Base-by-base conservation (phyloP, 2,797 vertebrate species). In the Sebastes trivittatus region DNA sequence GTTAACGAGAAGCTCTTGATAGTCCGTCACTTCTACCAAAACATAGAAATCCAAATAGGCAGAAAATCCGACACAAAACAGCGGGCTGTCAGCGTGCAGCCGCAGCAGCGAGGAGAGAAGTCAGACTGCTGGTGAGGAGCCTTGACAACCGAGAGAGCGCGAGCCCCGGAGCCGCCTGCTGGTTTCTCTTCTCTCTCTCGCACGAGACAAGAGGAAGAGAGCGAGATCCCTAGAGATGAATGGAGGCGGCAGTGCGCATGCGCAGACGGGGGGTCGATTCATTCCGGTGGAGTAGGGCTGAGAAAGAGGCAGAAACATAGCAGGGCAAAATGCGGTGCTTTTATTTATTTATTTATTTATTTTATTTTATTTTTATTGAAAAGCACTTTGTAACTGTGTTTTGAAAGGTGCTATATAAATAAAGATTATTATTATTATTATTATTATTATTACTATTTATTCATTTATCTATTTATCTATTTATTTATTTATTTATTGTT, bases 241-340 rank as follows among this genome's bases (percentile, higher is more conserved):
- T 81, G 87, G 76, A 13, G 81, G 49, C 1, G 32, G 13, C 13
- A 75, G 60, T 87, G 93, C 94, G 95, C 95, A 95, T 27, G 94
- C 93, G 95, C 81, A 64, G 30, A 83, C 22, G 25, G 72, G 73
- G 7, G 73, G 6, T 80, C 75, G 69, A 81, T 85, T 94, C 88
- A 88, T 89, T 92, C 89, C 89, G 74, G 75, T 80, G 78, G 64
- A 83, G 85, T 70, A 67, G 65, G 73, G 75, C 70, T 83, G 68
- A 18, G 11, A 42, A 77, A 65, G 60, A 69, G 62, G 55, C 25
- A 52, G 22, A 58, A 52, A 71, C 18, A 46, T 1, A 27, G 32
- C 64, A 59, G 61, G 54, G 27, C 38, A 52, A 29, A 77, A 77
- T 14, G 68, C 49, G 49, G 55, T 34, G 66, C 42, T 52, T 69